Conservation (phyloP, 2,797 vertebrate species). For the Bothrops alternatus region DNA sequence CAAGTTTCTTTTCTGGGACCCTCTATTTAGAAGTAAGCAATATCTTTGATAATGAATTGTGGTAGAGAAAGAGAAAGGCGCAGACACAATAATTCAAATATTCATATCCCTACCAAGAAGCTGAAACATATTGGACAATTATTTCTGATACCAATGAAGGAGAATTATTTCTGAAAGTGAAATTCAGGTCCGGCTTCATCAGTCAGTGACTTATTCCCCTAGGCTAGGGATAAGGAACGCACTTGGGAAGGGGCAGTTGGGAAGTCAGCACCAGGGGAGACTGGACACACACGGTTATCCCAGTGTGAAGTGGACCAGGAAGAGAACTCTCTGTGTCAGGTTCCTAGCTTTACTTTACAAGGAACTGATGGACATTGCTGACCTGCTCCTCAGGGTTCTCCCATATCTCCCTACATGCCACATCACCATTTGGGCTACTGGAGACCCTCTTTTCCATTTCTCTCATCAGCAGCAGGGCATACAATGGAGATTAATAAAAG, state of each 20-base stretch:
- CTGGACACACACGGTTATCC: not conserved
- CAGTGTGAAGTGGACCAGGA: not conserved
- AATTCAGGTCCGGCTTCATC: not conserved
- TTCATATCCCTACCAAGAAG: not conserved
- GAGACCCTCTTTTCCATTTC: not conserved
- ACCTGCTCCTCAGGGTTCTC: not conserved
- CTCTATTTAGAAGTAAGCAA: not conserved
- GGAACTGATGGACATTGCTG: not conserved
- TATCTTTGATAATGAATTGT: not conserved
- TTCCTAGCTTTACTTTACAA: not conserved
- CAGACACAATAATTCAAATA: not conserved
- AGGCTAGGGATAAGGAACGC: not conserved
- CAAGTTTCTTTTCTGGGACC: not conserved
- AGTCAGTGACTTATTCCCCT: not conserved
- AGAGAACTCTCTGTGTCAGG: not conserved
- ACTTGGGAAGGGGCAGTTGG: not conserved
- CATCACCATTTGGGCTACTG: not conserved
- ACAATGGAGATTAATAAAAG: not conserved
- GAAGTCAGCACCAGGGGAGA: not conserved
- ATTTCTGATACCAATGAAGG: not conserved
- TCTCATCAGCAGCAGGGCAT: not conserved
- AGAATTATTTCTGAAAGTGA: not conserved
- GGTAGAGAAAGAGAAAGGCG: not conserved
- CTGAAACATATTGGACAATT: not conserved
- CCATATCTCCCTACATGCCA: not conserved